A percentile compares a stretch with the other conserved stretches of the same genome.
Conservation (phyloP, 2,888 invertebrate species). For the Platycheirus rosarum region DNA sequence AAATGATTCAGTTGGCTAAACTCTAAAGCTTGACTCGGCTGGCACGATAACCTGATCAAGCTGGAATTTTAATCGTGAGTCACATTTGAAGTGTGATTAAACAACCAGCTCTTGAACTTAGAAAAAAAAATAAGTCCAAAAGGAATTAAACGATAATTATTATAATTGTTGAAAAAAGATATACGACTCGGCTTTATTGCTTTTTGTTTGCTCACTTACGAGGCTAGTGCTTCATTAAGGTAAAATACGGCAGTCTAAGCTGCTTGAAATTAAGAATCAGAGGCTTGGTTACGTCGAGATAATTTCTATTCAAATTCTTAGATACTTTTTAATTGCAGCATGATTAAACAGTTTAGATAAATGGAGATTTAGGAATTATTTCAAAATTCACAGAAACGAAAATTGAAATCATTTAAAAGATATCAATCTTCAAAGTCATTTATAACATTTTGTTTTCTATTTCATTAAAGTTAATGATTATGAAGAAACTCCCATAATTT, state of each 20-base stretch:
- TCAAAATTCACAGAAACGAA: too few species aligned
- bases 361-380: too few species aligned
- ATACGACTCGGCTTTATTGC: constrained; percentile 4
- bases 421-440: constrained; percentile 9
- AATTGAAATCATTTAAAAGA: constrained; percentile 7
- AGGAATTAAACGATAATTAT: constrained; percentile 20
- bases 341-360: too few species aligned
- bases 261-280: too few species aligned
- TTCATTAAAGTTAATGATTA: neutral
- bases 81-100: constrained; percentile 34
- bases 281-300: too few species aligned
- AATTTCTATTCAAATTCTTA: too few species aligned
- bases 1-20: constrained; percentile 38
- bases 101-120: constrained; percentile 18
- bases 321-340: neutral
- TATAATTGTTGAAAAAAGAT: constrained; percentile 23
- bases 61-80: constrained; percentile 44
- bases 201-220: constrained; percentile 2
- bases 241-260: constrained; percentile 5
- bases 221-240: constrained; percentile 17
- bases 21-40: constrained; percentile 8
- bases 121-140: neutral
- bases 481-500: constrained; percentile 43
- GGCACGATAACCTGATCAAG: constrained; percentile 39
- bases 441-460: neutral